Conservation (phyloP, 2,113 vertebrate genomes). For the Dendropsophus ebraccatus region DNA sequence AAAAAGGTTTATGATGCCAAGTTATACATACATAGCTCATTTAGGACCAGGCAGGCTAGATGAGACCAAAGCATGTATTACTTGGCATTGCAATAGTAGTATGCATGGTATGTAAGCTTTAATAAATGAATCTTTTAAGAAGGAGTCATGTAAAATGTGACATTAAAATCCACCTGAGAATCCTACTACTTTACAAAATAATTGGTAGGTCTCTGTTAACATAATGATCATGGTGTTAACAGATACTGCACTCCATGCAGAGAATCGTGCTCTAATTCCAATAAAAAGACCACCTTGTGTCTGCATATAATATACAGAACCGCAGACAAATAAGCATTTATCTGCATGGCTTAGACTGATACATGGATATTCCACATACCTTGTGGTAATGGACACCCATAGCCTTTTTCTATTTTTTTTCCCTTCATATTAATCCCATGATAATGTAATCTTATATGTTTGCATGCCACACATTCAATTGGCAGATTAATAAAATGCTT, state of each 20-base stretch:
- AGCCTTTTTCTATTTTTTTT: no score
- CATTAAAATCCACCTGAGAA: constrained; percentile 55
- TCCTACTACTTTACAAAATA: neutral
- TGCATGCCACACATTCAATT: neutral
- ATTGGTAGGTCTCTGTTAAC: constrained; percentile 48
- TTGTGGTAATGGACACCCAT: constrained; percentile 7
- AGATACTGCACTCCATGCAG: constrained; percentile 21
- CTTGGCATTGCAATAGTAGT: constrained; percentile 45
- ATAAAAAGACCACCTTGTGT: constrained; percentile 52
- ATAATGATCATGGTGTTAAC: constrained; percentile 51
- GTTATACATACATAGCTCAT: constrained; percentile 56
- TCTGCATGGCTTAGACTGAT: constrained; percentile 22
- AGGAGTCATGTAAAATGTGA: constrained; percentile 59
- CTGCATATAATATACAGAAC: constrained; percentile 21
- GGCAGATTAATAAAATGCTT: neutral
- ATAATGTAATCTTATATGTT: constrained; percentile 7
- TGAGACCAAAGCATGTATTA: constrained; percentile 53
- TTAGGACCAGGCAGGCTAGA: constrained; percentile 39
- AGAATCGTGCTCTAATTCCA: neutral
- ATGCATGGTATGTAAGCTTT: constrained; percentile 54
- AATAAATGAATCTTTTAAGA: constrained; percentile 59
- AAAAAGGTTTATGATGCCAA: constrained; percentile 49
- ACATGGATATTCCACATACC: constrained; percentile 30
- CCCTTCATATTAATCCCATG: constrained; percentile 20
- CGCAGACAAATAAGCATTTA: constrained; percentile 32